Evolutionary conservation across 2,888 invertebrate species (phyloP), one percentile per base, ranked within the genome.

Genomic region (Meta bourneti): DNA sequence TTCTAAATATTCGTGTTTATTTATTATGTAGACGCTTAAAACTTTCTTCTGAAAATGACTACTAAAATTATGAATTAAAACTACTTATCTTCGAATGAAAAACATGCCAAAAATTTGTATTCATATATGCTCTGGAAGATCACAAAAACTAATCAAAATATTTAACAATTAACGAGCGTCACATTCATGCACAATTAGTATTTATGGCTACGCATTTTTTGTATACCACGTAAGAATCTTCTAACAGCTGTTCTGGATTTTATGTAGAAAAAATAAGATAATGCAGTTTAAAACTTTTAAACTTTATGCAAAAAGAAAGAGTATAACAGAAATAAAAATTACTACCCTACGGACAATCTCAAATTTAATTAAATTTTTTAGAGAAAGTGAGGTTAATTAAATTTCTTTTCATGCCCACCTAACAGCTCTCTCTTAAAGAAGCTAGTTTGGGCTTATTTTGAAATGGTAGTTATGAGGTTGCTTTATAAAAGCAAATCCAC

Each of bases 291-390:
- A 13, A 74, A 54, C 20, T 72, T 72, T 34, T 8, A 74, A 74
- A 72, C 51, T 49, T 82, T 49, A 49, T n/a, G 13, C 69, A 54
- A 7, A 52, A 52, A 20, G 20, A 48, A 83, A 74, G 54, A 72
- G 19, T 51, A 11, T 6, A 52, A 16, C 19, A 52, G 9, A 69
- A 49, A n/a, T 19, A 71, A 83, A 72, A 83, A 74, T 83, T 74
- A 54, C 72, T 20, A 72, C 52, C 83, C 83, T 74, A 61, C 52
- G 72, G 83, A 34, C 74, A 83, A 34, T 34, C 83, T 83, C n/a
- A 82, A 74, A 74, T 54, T 83, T 83, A 83, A 83, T 83, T 83
- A 83, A 83, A 74, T 13, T 83, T 9, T 74, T 74, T 71, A 74
- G 54, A 11, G 83, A 75, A 83, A 34, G 51, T 72, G 13, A 9